Evolutionary conservation across 1,140 invertebrate species (phyloP), one percentile per base, ranked within the genome.

Genomic region (Drosophila gunungcola): DNA sequence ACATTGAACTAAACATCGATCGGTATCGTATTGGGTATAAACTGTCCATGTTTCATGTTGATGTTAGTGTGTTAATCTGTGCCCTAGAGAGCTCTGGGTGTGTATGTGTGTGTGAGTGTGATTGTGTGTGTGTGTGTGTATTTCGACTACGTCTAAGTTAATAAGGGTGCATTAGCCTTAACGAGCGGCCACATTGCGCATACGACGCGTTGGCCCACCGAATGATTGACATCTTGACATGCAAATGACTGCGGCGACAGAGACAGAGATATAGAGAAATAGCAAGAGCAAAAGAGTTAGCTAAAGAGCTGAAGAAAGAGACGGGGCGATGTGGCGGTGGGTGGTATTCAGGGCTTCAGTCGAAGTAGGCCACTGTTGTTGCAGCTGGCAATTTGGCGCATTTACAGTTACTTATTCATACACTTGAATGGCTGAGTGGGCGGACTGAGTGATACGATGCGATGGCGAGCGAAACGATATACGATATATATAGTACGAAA

Each of bases 1-100:
- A 75, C 69, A 67, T 43, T 77, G 65, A 65, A 89, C 80, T 90
- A 86, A 89, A 89, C 85, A 90, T 89, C 84, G 76, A 89, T 85
- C 67, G 45, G 78, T 82, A 67, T 64, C 46, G 78, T 52, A 52
- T 52, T 34, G 54, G 79, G 29, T 32, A 32, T 70, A 42, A 51
- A 56, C 62, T 57, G 49, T 57, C 51, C 42, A 60, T 63, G 51
- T 77, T 29, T 42, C 42, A 39, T 68, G 49, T 45, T 32, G 32
- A 43, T 63, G 46, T 60, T 34, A 60, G 49, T 65, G 67, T 74
- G 63, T 74, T 74, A 78, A 64, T 62, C 46, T 69, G 41, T 79
- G 56, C 38, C 78, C 78, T 75, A 63, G 43, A 80, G 69, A 69
- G 63, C 57, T 62, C 10, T 34, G 27, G 36, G 43, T 32, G 12